Percentiles rank a stretch among this genome's conserved stretches.
These are phyloP conservation scores for Cantharis flavilabris DNA, from an alignment of 2,888 invertebrate genomes.

Conservation along the genomic window DNA sequence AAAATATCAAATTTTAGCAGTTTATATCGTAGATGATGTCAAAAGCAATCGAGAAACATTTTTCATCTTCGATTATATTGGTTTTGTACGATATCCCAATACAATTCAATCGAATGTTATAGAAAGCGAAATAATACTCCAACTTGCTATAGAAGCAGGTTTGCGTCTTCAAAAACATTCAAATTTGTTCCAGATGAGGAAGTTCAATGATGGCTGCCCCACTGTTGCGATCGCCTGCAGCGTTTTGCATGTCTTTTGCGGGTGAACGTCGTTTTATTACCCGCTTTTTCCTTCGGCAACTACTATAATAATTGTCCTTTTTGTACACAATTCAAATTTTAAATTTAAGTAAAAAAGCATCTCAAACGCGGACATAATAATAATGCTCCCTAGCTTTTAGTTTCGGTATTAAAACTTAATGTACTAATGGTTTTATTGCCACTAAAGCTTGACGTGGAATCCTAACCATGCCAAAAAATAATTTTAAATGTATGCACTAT, in stretches of 20 bases:
- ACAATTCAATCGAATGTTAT: conserved; percentile 31
- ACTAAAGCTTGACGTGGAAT: too few relatives aligned
- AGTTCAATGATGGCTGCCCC: conserved; percentile 47
- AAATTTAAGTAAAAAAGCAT: neutral
- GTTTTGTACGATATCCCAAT: conserved; percentile 28
- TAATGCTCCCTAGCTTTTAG: too few relatives aligned
- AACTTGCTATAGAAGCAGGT: conserved; percentile 31
- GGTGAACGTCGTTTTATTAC: conserved; percentile 38
- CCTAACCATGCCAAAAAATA: too few relatives aligned
- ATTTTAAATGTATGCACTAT: too few relatives aligned
- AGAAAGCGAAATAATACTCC: conserved; percentile 32
- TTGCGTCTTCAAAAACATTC: conserved; percentile 45
- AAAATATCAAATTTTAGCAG: neutral
- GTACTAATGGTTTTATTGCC: too few relatives aligned
- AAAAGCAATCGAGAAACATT: conserved; percentile 30
- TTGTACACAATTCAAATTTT: neutral
- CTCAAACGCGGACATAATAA: neutral
- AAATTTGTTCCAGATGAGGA: conserved; percentile 46
- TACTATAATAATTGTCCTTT: conserved; percentile 28
- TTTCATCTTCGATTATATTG: conserved; percentile 35
- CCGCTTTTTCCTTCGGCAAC: conserved; percentile 32
- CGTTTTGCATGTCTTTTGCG: conserved; percentile 47
- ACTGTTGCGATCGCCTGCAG: conserved; percentile 38
- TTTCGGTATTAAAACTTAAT: too few relatives aligned
- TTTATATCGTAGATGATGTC: conserved; percentile 17